phyloP scores from a whole-genome alignment of 2,113 vertebrate genomes.

The Tragelaphus imberbis region DNA sequence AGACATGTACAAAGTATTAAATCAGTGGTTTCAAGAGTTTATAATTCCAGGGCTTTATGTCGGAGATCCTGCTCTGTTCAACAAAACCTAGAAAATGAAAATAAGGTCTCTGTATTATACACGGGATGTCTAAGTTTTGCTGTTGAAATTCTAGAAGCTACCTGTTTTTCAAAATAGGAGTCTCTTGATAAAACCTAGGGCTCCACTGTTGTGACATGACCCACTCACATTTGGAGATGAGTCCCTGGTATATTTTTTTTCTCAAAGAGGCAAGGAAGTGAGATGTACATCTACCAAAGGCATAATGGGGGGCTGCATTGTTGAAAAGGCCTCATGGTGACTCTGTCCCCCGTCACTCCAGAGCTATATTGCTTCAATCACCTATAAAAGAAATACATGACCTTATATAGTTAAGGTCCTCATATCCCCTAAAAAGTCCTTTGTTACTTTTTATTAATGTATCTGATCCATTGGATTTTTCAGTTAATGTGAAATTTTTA shows the following conservation, averaged over 20 bases:
- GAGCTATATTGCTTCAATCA: neutral
- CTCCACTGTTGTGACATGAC: rapidly evolving
- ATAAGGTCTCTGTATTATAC: neutral
- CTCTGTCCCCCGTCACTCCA: neutral
- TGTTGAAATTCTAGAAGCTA: neutral
- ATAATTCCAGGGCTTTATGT: neutral
- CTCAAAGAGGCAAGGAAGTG: neutral
- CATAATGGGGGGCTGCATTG: neutral
- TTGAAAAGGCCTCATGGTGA: neutral
- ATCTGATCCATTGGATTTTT: neutral
- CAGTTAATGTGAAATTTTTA: neutral
- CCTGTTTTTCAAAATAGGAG: neutral
- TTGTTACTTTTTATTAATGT: neutral
- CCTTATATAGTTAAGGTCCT: neutral
- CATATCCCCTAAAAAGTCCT: neutral
- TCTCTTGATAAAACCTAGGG: neutral
- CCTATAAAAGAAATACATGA: neutral
- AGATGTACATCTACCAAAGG: neutral
- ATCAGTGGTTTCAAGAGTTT: neutral
- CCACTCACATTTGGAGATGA: neutral
- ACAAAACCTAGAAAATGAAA: neutral
- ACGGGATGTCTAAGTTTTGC: neutral
- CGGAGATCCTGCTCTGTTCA: neutral
- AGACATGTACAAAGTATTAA: neutral
- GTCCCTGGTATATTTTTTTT: neutral